Base-by-base conservation (phyloP, 2,113 vertebrate genomes). In the Tautogolabrus adspersus region DNA sequence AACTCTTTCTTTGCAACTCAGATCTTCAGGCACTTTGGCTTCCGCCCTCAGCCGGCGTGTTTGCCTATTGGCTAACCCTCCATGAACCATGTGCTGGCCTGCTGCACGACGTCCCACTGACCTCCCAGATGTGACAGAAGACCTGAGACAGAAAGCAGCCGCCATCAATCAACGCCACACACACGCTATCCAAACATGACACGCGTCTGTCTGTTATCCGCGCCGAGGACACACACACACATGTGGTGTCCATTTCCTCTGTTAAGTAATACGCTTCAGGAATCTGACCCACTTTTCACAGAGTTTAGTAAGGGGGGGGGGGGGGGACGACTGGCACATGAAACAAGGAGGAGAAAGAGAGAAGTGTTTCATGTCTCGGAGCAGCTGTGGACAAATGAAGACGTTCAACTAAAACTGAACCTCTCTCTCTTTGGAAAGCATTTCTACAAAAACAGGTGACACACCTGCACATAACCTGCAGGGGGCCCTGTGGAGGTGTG, bases 201-300 rank as follows among this genome's bases (percentile, higher is more conserved):
- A 37, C 57, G 38, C 2, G 58, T 46, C 46, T 71, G 74, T 60
- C 71, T 84, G 75, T 73, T 26, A 58, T 63, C 58, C 16, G 34
- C 23, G 56, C 19, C 49, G 75, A 72, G 62, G 77, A 76, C 42
- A 56, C 37, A 80, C 72, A 84, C 37, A 80, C 72, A 84, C 83
- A 85, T 60, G 51, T 85, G 76, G 49, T 72, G 72, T 77, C 66
- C 23, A 72, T 89, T 89, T 84, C 83, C 69, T 74, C 66, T 13
- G 66, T 87, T 80, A 68, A 66, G 57, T 80, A 85, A 87, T 49
- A 52, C 19, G 59, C 51, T 82, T 55, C 11, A 61, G 49, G 64
- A 58, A 9, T 75, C 54, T 90, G 87, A 91, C 85, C 81, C 71
- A 84, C 59, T 87, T 89, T 77, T 34, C 15, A 1, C 12, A 9